Percentiles rank a stretch among this genome's conserved stretches.
These are phyloP conservation scores for Pycnomerus fuliginosus DNA, from an alignment of 2,888 invertebrate genomes.

Conservation along the genomic window DNA sequence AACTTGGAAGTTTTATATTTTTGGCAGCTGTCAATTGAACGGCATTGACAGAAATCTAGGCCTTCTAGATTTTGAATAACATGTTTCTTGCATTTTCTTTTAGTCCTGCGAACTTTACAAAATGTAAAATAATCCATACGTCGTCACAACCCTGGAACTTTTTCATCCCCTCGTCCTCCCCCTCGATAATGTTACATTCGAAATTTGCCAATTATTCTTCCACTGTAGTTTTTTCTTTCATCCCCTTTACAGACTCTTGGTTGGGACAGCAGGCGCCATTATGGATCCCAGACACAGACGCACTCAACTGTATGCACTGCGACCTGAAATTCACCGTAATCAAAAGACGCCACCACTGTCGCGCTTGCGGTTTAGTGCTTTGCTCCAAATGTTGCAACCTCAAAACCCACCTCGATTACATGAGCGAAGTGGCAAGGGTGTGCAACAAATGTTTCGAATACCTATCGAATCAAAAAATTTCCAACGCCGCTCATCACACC, in stretches of 20 bases:
- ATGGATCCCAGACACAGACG: slow-evolving; percentile 86
- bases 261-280: slow-evolving; percentile 76
- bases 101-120: too few relatives aligned
- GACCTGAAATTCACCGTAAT: slow-evolving; percentile 77
- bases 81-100: too few relatives aligned
- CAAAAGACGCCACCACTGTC: slow-evolving; percentile 82
- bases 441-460: slow-evolving; percentile 54
- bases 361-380: slow-evolving; percentile 82
- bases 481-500: slow-evolving; percentile 25
- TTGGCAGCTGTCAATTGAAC: too few relatives aligned
- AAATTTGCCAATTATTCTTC: too few relatives aligned
- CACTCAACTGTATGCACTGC: slow-evolving; percentile 81
- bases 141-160: too few relatives aligned
- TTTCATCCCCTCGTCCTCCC: too few relatives aligned
- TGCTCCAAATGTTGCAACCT: slow-evolving; percentile 77
- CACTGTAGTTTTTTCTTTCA: too few relatives aligned
- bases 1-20: too few relatives aligned
- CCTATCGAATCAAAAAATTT: neutral
- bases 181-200: too few relatives aligned
- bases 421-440: slow-evolving; percentile 76
- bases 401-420: slow-evolving; percentile 69
- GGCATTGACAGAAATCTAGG: too few relatives aligned
- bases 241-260: slow-evolving; percentile 29
- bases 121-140: too few relatives aligned
- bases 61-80: too few relatives aligned